Conservation (phyloP, 2,113 vertebrate genomes). For the Setophaga coronata region DNA sequence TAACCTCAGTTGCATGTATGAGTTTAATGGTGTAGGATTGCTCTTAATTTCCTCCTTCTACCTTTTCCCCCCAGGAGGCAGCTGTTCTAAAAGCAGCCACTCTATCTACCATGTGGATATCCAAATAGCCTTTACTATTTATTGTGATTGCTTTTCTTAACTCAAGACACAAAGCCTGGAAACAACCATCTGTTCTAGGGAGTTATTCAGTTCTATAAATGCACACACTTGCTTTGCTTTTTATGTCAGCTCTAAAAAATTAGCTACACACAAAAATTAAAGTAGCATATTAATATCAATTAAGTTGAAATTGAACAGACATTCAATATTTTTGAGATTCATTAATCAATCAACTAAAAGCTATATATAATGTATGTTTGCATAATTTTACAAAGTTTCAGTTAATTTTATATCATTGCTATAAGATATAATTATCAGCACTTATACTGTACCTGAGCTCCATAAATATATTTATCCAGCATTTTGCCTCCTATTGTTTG, state of each 20-base stretch:
- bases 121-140: conserved; percentile 60
- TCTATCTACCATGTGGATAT: conserved; percentile 63
- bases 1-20: conserved; percentile 18
- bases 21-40: conserved; percentile 67
- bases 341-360: not conserved
- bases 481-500: conserved; percentile 98
- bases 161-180: conserved; percentile 60
- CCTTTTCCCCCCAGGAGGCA: conserved; percentile 61
- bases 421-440: not conserved
- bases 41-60: conserved; percentile 74
- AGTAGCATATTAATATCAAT: not conserved
- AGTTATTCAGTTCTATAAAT: conserved; percentile 40
- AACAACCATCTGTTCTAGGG: conserved; percentile 60
- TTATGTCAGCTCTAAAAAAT: conserved; percentile 26
- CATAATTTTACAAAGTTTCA: not conserved
- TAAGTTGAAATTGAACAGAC: not conserved
- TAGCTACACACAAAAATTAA: not conserved
- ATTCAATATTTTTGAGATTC: not conserved
- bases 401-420: not conserved
- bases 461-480: conserved; percentile 98
- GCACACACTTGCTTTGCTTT: not conserved
- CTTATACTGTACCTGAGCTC: conserved; percentile 83
- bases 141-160: conserved; percentile 64
- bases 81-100: conserved; percentile 66
- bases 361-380: not conserved